These are phyloP conservation scores for Chrysochloris asiatica DNA, from an alignment of 2,113 vertebrate species.

Conservation along the genomic window DNA sequence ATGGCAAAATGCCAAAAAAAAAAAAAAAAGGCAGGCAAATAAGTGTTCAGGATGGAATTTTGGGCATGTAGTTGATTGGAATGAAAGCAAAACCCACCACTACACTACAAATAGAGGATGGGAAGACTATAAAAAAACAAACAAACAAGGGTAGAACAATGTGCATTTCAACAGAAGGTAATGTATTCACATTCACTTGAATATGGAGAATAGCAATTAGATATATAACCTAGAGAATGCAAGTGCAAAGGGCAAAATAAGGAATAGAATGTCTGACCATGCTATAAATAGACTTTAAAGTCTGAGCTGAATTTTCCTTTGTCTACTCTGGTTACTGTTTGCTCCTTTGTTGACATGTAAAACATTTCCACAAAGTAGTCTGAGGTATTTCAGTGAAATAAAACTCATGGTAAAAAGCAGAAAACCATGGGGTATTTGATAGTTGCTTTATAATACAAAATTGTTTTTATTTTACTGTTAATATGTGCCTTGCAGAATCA, in stretches of 20 bases:
- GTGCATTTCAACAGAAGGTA: constrained; percentile 11
- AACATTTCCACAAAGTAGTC: constrained; percentile 44
- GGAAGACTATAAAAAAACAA: background rate
- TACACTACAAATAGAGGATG: background rate
- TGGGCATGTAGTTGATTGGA: background rate
- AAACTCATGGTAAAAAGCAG: constrained; percentile 23
- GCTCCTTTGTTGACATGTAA: constrained; percentile 22
- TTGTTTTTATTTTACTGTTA: background rate
- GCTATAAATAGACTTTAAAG: constrained; percentile 49
- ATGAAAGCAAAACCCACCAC: constrained; percentile 40
- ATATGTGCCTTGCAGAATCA: background rate
- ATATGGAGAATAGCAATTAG: constrained; percentile 6
- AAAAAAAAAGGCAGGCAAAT: background rate
- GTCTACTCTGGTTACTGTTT: constrained; percentile 59
- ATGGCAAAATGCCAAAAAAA: constrained; percentile 18
- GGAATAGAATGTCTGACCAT: constrained; percentile 52
- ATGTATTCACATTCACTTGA: background rate
- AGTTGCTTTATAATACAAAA: constrained; percentile 39
- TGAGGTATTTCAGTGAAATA: constrained; percentile 20
- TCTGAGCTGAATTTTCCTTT: constrained; percentile 38
- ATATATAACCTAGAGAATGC: constrained; percentile 16
- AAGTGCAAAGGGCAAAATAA: constrained; percentile 49
- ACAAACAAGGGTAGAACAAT: background rate
- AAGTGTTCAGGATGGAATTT: constrained; percentile 35
- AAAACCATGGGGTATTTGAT: background rate